phyloP scores from a whole-genome alignment of 2,113 vertebrate species.

The Crocuta crocuta region DNA sequence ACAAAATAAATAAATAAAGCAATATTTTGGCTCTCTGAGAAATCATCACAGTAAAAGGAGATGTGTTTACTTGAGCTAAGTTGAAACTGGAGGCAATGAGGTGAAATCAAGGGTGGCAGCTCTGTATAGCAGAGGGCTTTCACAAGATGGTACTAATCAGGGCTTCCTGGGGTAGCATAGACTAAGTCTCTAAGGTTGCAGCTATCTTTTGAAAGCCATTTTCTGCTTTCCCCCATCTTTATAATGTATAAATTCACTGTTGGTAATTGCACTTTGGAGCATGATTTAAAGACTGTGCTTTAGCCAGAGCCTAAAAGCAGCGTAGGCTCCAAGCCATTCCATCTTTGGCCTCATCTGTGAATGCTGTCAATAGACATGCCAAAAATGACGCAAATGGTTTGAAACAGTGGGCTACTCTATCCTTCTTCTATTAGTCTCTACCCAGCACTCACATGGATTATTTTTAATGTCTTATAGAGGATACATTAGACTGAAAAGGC shows the following conservation, averaged over 20 bases:
- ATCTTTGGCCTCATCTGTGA: background rate
- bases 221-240: conserved; percentile 50
- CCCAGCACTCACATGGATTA: background rate
- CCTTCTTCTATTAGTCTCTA: background rate
- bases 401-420: background rate
- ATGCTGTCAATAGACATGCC: background rate
- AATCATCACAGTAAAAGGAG: background rate
- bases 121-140: background rate
- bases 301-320: conserved; percentile 68
- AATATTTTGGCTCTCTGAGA: background rate
- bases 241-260: conserved; percentile 57
- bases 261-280: conserved; percentile 62
- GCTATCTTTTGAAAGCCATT: conserved; percentile 54
- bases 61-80: background rate
- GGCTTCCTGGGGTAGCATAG: background rate
- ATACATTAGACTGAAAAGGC: conserved; percentile 16
- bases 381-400: background rate
- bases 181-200: background rate
- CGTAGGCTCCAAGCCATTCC: background rate
- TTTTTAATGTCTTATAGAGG: conserved; percentile 38
- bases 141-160: background rate
- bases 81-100: background rate
- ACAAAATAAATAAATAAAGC: background rate
- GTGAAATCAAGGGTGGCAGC: background rate
- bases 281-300: conserved; percentile 69